phyloP scores from a whole-genome alignment of 1,140 invertebrate species.

The Wiebesia pumilae region DNA sequence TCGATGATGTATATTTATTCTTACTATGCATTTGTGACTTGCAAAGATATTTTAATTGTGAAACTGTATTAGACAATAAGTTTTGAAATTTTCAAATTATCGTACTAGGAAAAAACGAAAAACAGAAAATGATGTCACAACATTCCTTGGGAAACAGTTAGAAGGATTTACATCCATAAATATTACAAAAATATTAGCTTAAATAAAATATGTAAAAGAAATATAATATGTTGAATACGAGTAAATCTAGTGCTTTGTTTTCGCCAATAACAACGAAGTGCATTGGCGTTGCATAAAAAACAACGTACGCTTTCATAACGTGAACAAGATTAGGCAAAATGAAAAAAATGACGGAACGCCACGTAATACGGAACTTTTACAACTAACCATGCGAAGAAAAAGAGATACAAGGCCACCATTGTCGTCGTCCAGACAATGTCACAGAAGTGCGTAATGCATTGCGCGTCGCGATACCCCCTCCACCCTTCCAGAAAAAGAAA shows the following conservation, averaged over 20 bases:
- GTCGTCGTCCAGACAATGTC: slow-evolving; percentile 49
- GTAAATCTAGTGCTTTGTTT: not conserved
- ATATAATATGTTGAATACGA: not conserved
- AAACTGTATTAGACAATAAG: not conserved
- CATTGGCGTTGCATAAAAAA: not conserved
- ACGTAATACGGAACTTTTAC: slow-evolving; percentile 37
- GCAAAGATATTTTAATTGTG: not conserved
- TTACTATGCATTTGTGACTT: not conserved
- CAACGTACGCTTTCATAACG: slow-evolving; percentile 29
- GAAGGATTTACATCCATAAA: not conserved
- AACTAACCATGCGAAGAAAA: not conserved
- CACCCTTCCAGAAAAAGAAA: not conserved
- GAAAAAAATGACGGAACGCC: not conserved
- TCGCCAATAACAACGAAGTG: not conserved
- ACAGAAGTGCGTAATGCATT: not conserved
- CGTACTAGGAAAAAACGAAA: not conserved
- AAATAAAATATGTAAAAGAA: not conserved
- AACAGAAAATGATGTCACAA: not conserved
- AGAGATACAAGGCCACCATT: slow-evolving; percentile 42
- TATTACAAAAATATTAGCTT: not conserved
- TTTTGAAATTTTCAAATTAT: slow-evolving; percentile 9
- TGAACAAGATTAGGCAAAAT: not conserved
- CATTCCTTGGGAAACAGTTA: not conserved
- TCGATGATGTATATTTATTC: not conserved
- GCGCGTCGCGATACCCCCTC: not conserved